Evolutionary conservation across 2,113 vertebrate genomes (phyloP), one percentile per base, ranked within the genome.

Genomic region (Syngnathus scovelli): DNA sequence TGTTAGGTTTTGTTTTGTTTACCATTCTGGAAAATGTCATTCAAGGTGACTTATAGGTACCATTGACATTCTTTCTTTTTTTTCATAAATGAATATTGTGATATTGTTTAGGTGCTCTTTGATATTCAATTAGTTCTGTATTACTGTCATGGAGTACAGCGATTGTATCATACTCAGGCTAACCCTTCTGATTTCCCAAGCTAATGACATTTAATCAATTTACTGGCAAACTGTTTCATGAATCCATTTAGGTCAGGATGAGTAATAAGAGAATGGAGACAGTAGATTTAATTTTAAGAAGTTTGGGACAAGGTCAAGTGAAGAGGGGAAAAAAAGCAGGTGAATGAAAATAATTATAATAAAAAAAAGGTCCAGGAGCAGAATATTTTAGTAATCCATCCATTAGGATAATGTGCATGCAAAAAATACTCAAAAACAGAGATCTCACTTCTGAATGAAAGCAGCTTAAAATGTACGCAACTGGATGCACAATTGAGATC

Each of bases 401-500:
- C 67, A 49, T 83, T 43, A 71, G 70, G 80, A 71, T 68, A 85
- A 78, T 79, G 77, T 74, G 82, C 86, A 89, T 86, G 86, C 84
- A 83, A 81, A 71, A 66, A 74, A 66, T 85, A 87, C 84, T 84
- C 77, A 81, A 71, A 43, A 83, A 83, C 81, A 75, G 74, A 84
- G 69, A 79, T 75, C 58, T 85, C 54, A 80, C 77, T 80, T 85
- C 68, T 76, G 78, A 72, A 83, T 79, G 75, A 84, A 85, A 85
- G 82, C 87, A 83, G 85, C 85, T 82, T 59, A 66, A 81, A 82
- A 85, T 74, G 73, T 82, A 82, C 64, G 70, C 76, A 82, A 82
- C 73, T 37, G 60, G 77, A 80, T 69, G 75, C 80, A 86, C 82
- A 81, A 80, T 72, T 83, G 83, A 75, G 74, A 76, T 78, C 48